phyloP scores from a whole-genome alignment of 1,140 invertebrate species.

The Atta cephalotes region DNA sequence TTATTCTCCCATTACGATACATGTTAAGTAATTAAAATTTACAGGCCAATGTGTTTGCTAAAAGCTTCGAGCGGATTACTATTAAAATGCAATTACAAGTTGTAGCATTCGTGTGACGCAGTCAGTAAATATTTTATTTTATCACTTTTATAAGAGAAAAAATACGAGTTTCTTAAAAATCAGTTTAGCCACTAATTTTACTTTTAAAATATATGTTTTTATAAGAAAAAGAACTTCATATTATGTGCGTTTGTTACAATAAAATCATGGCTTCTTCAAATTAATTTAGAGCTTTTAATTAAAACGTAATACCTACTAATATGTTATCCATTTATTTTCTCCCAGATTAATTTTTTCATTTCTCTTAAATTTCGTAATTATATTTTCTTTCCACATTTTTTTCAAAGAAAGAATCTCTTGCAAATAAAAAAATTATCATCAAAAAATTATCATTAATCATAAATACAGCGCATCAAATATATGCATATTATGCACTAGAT shows the following conservation, averaged over 20 bases:
- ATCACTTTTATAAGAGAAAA: neutral
- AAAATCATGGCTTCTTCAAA: neutral
- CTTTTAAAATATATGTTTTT: neutral
- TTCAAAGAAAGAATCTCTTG: neutral
- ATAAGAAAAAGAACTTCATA: neutral
- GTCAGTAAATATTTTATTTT: neutral
- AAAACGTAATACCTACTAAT: neutral
- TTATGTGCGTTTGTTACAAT: neutral
- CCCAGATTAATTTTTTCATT: neutral
- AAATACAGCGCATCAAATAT: no score
- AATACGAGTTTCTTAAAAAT: neutral
- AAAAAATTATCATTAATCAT: neutral
- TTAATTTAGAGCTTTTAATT: neutral
- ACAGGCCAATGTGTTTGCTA: neutral
- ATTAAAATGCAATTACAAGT: neutral
- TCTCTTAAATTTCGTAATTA: slow-evolving; percentile 6
- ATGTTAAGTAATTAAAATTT: slow-evolving; percentile 24
- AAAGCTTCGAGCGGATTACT: neutral
- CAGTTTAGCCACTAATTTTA: neutral
- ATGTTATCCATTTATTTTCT: neutral
- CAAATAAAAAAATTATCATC: neutral
- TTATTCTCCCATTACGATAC: neutral
- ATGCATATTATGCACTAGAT: neutral
- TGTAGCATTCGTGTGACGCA: neutral
- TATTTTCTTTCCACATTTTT: neutral